phyloP scores from a whole-genome alignment of 2,113 vertebrate genomes.

The Chaetodon trifascialis region DNA sequence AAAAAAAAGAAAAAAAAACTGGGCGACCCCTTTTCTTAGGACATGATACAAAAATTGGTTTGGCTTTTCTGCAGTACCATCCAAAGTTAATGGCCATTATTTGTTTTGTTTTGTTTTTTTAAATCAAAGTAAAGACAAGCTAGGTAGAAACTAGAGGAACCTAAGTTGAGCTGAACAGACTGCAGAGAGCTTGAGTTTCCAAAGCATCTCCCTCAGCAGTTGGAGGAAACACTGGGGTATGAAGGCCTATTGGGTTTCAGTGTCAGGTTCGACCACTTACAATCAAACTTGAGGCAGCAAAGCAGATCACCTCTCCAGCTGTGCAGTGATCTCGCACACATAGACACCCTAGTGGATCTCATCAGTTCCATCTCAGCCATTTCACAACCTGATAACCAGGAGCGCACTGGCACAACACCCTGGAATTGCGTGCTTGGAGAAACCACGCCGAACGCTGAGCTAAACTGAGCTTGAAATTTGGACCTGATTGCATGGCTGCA shows the following conservation, averaged over 20 bases:
- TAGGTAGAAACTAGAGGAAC: neutral
- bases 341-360: constrained; percentile 44
- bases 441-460: constrained; percentile 44
- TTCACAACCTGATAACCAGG: constrained; percentile 48
- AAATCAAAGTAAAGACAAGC: neutral
- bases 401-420: constrained; percentile 53
- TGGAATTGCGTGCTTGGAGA: constrained; percentile 35
- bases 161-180: neutral
- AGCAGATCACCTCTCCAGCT: constrained; percentile 31
- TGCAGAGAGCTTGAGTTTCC: neutral
- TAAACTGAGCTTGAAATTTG: constrained; percentile 77
- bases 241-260: constrained; percentile 23
- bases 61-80: neutral
- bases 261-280: constrained; percentile 33
- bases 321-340: constrained; percentile 42
- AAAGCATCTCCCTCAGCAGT: neutral
- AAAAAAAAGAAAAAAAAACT: no score
- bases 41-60: neutral
- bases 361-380: constrained; percentile 49
- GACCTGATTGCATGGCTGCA: constrained; percentile 74
- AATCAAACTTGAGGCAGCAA: constrained; percentile 35
- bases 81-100: neutral
- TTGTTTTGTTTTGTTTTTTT: neutral
- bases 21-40: neutral
- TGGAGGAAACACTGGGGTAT: neutral